Evolutionary conservation across 2,797 vertebrate species (phyloP), one percentile per base, ranked within the genome.

Genomic region (Molossus molossus): DNA sequence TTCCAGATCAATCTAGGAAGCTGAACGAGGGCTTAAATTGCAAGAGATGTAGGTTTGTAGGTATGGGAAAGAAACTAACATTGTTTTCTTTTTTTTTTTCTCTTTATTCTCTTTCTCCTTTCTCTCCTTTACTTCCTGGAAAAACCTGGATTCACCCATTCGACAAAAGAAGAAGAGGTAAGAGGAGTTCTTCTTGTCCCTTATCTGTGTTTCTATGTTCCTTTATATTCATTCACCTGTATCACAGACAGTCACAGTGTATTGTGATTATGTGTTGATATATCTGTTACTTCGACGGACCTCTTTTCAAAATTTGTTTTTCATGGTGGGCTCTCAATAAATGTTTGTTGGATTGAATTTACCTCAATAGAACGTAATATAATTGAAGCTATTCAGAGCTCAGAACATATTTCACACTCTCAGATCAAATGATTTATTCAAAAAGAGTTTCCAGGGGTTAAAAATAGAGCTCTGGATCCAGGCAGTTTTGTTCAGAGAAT

Each of bases 351-450:
- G 37, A 58, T 73, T 87, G 76, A 93, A 91, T 94, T 87, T 80
- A 83, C 83, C 80, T 94, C 73, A 79, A 86, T 64, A 91, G 29
- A 96, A 33, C 53, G 1, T 72, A 89, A 88, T 86, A 40, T 65
- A 94, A 85, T 53, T 57, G 53, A 88, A 80, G 79, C 48, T 70
- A 27, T 55, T 91, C 58, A 75, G 20, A 62, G 45, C 48, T 53
- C 60, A 81, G 85, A 62, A 50, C 2, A 0, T 72, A 89, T 75
- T 97, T 94, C 86, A 91, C 60, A 79, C 53, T 62, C 77, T 90
- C 87, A 79, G 57, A 97, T 88, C 69, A 92, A 96, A 62, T 92
- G 80, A 96, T 96, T 91, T 92, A 94, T 83, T 95, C 86, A 91
- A 90, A 79, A 87, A 94, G 65, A 87, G 29, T 95, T 96, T 94